Conservation (phyloP, 2,797 vertebrate genomes). For the Cryptoblepharus egeriae region DNA sequence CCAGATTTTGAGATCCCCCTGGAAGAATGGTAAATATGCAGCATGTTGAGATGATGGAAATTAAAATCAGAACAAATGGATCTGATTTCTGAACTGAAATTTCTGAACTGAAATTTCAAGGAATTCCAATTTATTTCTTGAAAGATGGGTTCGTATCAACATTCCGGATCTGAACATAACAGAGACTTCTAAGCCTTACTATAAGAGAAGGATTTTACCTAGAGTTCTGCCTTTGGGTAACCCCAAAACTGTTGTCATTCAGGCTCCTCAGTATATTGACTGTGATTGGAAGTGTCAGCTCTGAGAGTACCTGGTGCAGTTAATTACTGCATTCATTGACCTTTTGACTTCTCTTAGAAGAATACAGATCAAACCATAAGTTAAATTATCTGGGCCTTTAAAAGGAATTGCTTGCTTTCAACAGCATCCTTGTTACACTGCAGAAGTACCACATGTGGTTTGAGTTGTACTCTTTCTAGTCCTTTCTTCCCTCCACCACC, state of each 20-base stretch:
- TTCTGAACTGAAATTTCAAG: too few species aligned
- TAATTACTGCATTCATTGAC: constrained; percentile 33
- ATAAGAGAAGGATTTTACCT: constrained; percentile 3
- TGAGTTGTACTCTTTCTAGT: constrained; percentile 16
- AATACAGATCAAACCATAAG: constrained; percentile 49
- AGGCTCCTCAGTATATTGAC: constrained; percentile 10
- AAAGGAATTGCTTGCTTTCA: constrained; percentile 38
- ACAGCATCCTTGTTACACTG: constrained; percentile 31
- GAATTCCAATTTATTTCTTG: not conserved
- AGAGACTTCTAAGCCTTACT: constrained; percentile 9
- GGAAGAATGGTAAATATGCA: constrained; percentile 12
- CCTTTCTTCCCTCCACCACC: not conserved
- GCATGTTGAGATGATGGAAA: not conserved
- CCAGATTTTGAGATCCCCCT: not conserved
- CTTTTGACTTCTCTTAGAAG: constrained; percentile 45
- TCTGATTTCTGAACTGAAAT: too few species aligned
- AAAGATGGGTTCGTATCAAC: not conserved
- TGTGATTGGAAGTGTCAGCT: constrained; percentile 23
- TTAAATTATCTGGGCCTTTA: constrained; percentile 46
- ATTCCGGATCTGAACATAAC: not conserved
- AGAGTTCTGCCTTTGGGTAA: not conserved
- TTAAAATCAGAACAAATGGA: not conserved
- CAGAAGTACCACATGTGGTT: constrained; percentile 29
- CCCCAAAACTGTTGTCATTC: constrained; percentile 1
- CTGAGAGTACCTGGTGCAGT: constrained; percentile 7